Percentiles rank a stretch among this genome's conserved stretches.
Conservation (phyloP, 2,797 vertebrate genomes). For the Microhierax caerulescens region DNA sequence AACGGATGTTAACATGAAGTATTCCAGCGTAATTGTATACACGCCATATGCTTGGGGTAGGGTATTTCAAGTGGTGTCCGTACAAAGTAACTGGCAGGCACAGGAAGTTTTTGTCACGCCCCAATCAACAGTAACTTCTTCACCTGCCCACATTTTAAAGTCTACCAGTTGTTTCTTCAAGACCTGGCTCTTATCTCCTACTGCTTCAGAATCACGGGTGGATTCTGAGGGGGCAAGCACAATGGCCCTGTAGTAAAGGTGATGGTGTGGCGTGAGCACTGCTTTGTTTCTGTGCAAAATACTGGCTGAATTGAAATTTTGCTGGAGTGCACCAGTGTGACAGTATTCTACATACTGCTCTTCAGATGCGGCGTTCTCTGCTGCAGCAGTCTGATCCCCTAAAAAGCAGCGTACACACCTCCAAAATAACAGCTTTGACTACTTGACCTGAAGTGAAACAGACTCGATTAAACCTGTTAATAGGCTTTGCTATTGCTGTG, state of each 20-base stretch:
- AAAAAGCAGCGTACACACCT: accelerated
- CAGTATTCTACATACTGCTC: accelerated
- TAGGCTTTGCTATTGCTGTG: accelerated
- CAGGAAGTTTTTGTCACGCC: accelerated
- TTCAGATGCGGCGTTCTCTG: accelerated
- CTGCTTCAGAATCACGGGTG: accelerated
- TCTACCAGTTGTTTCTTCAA: background rate
- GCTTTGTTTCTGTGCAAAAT: background rate
- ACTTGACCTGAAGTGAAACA: background rate
- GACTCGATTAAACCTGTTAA: no score
- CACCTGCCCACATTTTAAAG: accelerated
- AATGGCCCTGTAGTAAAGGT: accelerated
- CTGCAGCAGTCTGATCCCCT: background rate
- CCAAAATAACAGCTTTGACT: background rate
- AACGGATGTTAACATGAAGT: accelerated
- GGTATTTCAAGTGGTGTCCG: accelerated
- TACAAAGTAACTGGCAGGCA: accelerated
- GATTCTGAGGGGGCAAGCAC: background rate
- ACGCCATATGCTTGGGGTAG: background rate
- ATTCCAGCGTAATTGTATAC: background rate
- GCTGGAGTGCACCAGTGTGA: background rate
- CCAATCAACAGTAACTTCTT: background rate
- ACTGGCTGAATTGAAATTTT: accelerated
- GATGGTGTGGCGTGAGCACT: accelerated
- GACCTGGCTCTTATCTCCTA: accelerated